Percentiles rank a stretch among this genome's conserved stretches.
Evolutionary conservation across 2,113 vertebrate species (phyloP).

Genomic region (Ailurus styani): DNA sequence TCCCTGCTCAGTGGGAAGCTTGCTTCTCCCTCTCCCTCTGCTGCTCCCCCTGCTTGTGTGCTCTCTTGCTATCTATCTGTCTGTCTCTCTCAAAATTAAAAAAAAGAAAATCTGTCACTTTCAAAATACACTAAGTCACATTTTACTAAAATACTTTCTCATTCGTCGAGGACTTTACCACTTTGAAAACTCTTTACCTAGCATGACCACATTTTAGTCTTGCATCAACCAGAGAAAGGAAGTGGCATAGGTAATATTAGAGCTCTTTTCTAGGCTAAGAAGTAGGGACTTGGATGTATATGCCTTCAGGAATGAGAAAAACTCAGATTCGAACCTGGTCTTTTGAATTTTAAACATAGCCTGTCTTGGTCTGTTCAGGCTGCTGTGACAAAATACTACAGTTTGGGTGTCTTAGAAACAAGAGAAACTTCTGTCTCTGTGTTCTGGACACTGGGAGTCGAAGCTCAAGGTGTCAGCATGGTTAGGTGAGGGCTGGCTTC

Average conservation of each 20-base stretch:
- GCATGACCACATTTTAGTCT: background rate
- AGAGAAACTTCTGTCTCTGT: background rate
- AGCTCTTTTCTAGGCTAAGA: background rate
- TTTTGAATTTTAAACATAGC: background rate
- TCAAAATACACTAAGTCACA: background rate
- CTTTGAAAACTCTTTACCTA: background rate
- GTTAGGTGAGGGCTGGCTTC: background rate
- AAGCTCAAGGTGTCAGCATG: too few relatives aligned
- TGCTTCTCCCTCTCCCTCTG: background rate
- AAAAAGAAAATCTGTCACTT: background rate
- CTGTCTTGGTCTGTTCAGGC: background rate
- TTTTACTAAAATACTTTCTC: background rate
- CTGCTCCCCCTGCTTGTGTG: background rate
- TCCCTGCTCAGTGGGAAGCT: too few relatives aligned
- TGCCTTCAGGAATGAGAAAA: background rate
- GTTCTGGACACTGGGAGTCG: background rate
- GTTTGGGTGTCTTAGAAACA: background rate
- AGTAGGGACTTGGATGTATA: background rate
- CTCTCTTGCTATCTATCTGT: background rate
- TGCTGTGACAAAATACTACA: background rate
- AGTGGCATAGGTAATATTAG: background rate
- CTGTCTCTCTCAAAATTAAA: background rate
- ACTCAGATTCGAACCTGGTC: background rate
- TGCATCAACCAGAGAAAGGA: background rate
- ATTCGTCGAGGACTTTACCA: background rate